Conservation (phyloP, 2,113 vertebrate genomes). For the Phaetusa simplex region DNA sequence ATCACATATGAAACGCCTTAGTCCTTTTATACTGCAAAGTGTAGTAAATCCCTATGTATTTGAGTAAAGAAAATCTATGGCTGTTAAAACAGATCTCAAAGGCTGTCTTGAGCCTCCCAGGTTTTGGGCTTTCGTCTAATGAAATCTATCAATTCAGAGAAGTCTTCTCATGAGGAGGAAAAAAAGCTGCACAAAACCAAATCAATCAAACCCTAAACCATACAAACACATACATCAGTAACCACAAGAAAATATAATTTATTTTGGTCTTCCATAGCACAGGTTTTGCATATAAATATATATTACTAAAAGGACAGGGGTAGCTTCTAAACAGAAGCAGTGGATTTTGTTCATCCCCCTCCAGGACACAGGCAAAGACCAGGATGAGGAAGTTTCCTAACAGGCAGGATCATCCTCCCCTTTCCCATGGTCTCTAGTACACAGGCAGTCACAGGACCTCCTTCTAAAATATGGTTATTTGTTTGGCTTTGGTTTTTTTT, state of each 20-base stretch:
- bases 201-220: background rate
- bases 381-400: background rate
- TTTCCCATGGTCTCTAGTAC: background rate
- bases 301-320: background rate
- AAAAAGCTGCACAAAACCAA: background rate
- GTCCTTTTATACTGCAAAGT: background rate
- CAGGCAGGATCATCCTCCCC: background rate
- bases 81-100: background rate
- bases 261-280: background rate
- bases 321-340: background rate
- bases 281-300: background rate
- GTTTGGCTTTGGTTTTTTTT: too few relatives aligned
- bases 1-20: background rate
- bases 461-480: background rate
- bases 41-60: background rate
- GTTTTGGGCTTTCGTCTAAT: background rate
- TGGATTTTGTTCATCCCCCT: background rate
- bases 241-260: background rate
- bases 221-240: background rate
- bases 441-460: background rate
- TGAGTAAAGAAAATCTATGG: background rate
- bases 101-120: background rate
- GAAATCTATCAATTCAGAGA: background rate
- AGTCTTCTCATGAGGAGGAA: rapidly evolving
- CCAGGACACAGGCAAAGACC: background rate